Base-by-base conservation (phyloP, 2,888 invertebrate species). In the Dasysyrphus albostriatus region DNA sequence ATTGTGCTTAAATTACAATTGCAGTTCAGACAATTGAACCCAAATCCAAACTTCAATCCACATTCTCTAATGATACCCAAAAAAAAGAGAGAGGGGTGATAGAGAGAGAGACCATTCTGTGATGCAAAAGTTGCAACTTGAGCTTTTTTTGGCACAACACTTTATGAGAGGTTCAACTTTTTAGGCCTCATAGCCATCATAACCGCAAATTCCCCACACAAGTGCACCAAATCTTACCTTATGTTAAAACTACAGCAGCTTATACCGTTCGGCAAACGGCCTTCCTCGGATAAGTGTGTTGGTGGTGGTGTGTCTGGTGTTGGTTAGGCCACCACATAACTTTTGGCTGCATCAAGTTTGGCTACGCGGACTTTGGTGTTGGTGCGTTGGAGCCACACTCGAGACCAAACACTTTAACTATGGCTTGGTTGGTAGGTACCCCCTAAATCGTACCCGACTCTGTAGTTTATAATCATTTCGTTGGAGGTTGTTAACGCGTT, bases 391-490 rank as follows among this genome's bases (percentile, higher is more conserved):
- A 84, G 75, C 54, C 63, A 72, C 19, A 59, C 63, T 76, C 47
- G 65, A 75, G 74, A 76, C 72, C 74, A 19, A 76, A 80, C 67
- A 69, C 58, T 56, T 56, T 47, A 59, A 69, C 69, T 59, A 34
- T 49, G 69, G 80, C 69, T 42, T 69, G 72, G 72, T 74, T 69
- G 87, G 39, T 12, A 39, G 78, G 83, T 83, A 83, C 83, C 88
- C 75, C 83, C 88, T 77, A 75, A 83, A 88, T 83, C 87, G 78
- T 78, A 44, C 74, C 87, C 70, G 87, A 88, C 84, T 92, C 92
- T 90, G 91, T 91, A 91, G 92, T 92, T 92, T 92, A 91, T 91
- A 92, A 91, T 93, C 92, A 92, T 93, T 92, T 92, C 90, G 91
- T 91, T 92, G 90, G 91, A 91, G 93, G 91, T 91, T 92, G 92